Conservation (phyloP, 2,113 vertebrate genomes). For the Campylomormyrus tamandua region DNA sequence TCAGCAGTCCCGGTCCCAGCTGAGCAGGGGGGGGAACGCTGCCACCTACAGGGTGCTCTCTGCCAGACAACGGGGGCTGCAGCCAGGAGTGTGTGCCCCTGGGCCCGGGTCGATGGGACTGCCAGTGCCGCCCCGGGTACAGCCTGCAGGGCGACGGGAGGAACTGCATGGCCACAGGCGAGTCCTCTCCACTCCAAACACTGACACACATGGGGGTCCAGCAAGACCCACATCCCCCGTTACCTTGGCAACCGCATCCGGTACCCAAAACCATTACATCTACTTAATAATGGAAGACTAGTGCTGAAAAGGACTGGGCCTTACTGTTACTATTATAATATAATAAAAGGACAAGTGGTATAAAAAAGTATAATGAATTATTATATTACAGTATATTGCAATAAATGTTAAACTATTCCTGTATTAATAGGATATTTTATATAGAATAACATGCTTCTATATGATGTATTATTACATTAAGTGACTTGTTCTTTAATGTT, state of each 20-base stretch:
- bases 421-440: background rate
- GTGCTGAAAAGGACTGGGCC: background rate
- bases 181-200: constrained; percentile 30
- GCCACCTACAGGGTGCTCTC: constrained; percentile 70
- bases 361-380: background rate
- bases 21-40: background rate
- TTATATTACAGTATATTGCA: background rate
- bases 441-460: background rate
- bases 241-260: background rate
- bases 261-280: background rate
- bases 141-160: constrained; percentile 69
- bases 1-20: background rate
- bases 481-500: constrained; percentile 11
- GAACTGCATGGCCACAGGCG: constrained; percentile 70
- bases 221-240: background rate
- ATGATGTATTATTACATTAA: background rate
- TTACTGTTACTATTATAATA: background rate
- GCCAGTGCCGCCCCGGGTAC: constrained; percentile 78
- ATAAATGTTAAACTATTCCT: background rate
- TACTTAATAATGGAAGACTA: background rate
- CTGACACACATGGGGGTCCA: background rate
- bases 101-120: constrained; percentile 68
- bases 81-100: constrained; percentile 74
- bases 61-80: constrained; percentile 79
- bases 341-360: background rate